phyloP scores from a whole-genome alignment of 2,113 vertebrate genomes.

The Progne subis region DNA sequence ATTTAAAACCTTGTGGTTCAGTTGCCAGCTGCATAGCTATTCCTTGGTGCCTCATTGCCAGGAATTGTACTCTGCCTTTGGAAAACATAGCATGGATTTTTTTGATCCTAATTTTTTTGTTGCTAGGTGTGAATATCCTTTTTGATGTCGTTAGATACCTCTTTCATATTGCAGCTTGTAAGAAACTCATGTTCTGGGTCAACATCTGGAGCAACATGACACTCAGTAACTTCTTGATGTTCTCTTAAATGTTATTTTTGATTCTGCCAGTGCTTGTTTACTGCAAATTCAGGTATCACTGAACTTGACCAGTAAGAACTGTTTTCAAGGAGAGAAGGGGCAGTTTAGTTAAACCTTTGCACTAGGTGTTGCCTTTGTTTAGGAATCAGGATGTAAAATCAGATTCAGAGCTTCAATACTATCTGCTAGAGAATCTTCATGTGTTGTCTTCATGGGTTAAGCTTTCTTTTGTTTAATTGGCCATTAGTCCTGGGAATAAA shows the following conservation, averaged over 20 bases:
- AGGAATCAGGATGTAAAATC: background rate
- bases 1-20: slow-evolving; percentile 32
- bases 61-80: background rate
- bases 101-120: background rate
- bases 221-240: background rate
- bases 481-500: background rate
- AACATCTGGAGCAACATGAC: background rate
- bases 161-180: background rate
- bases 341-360: background rate
- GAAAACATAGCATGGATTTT: background rate
- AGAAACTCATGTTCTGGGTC: background rate
- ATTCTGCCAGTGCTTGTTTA: background rate
- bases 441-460: background rate
- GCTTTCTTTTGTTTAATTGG: background rate
- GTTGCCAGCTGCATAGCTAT: background rate
- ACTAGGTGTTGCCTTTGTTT: background rate
- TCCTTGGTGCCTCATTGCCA: background rate
- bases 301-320: background rate
- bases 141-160: background rate
- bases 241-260: background rate
- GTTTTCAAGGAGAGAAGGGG: background rate
- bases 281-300: background rate
- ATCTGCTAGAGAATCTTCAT: background rate
- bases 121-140: background rate
- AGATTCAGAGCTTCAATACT: background rate